phyloP scores from a whole-genome alignment of 1,140 invertebrate species.

The Amphibalanus amphitrite region DNA sequence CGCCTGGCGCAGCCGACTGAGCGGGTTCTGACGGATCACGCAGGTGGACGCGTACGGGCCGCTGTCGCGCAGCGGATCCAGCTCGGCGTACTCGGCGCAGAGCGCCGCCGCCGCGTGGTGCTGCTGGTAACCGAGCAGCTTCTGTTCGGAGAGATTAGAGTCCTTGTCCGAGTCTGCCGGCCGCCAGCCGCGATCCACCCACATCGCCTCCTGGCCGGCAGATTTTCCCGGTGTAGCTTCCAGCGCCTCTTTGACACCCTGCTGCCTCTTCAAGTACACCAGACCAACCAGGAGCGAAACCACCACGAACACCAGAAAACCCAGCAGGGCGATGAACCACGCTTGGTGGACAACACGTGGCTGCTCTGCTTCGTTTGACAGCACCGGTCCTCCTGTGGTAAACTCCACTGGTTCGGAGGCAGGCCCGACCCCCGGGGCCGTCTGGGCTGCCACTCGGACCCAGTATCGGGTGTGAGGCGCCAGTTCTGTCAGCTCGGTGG shows the following conservation, averaged over 20 bases:
- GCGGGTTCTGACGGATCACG: background rate
- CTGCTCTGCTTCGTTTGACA: background rate
- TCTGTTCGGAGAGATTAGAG: conserved; percentile 13
- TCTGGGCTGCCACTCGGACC: conserved; percentile 14
- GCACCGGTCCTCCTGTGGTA: background rate
- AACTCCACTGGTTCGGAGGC: conserved; percentile 11
- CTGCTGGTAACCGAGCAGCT: conserved; percentile 12
- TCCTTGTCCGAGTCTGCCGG: conserved; percentile 14
- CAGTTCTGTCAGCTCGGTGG: conserved; percentile 12
- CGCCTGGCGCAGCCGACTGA: background rate
- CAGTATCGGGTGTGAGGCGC: conserved; percentile 14
- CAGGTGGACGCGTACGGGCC: background rate
- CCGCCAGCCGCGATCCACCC: conserved; percentile 16
- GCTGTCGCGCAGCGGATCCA: background rate
- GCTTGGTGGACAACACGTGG: background rate
- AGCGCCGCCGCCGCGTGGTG: background rate
- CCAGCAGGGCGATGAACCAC: conserved; percentile 16
- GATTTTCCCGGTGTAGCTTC: background rate
- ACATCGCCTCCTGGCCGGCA: conserved; percentile 15
- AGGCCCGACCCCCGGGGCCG: conserved; percentile 15
- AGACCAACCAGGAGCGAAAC: conserved; percentile 14
- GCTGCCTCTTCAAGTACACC: conserved; percentile 12
- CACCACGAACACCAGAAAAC: conserved; percentile 15
- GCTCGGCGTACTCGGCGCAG: conserved; percentile 2
- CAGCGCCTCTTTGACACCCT: conserved; percentile 10